phyloP scores from a whole-genome alignment of 1,140 invertebrate genomes.

The Orchestia grillus region DNA sequence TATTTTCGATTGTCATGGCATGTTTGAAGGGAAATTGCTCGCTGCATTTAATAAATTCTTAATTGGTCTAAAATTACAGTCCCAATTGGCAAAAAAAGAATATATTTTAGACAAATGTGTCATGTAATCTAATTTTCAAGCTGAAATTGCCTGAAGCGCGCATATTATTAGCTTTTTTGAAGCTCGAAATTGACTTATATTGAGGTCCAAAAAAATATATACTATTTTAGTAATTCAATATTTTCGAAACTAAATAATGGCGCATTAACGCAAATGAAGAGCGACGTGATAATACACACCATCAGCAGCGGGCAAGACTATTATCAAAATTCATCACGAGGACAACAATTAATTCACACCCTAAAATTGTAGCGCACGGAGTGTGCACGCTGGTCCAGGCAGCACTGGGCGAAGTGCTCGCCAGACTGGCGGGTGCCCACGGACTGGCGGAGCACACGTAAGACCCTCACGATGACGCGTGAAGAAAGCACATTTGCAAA shows the following conservation, averaged over 20 bases:
- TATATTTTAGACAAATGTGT: too few relatives aligned
- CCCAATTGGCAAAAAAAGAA: neutral
- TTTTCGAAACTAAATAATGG: too few relatives aligned
- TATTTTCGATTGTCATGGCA: neutral
- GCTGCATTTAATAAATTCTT: neutral
- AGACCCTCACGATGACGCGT: neutral
- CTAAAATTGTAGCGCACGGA: neutral
- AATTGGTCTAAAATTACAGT: neutral
- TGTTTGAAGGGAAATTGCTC: neutral
- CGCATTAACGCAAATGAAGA: too few relatives aligned
- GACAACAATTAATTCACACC: neutral
- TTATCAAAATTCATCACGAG: neutral
- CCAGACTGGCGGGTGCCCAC: neutral
- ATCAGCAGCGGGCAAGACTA: neutral
- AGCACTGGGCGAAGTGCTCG: neutral
- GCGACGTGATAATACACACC: neutral
- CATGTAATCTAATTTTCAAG: neutral
- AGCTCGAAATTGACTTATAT: neutral
- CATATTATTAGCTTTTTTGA: neutral
- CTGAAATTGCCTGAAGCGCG: neutral
- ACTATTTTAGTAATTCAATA: too few relatives aligned
- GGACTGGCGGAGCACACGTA: neutral
- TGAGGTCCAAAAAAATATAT: too few relatives aligned
- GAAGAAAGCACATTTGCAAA: neutral
- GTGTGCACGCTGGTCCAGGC: neutral